phyloP scores from a whole-genome alignment of 2,888 invertebrate genomes.

The Tipula lateralis region DNA sequence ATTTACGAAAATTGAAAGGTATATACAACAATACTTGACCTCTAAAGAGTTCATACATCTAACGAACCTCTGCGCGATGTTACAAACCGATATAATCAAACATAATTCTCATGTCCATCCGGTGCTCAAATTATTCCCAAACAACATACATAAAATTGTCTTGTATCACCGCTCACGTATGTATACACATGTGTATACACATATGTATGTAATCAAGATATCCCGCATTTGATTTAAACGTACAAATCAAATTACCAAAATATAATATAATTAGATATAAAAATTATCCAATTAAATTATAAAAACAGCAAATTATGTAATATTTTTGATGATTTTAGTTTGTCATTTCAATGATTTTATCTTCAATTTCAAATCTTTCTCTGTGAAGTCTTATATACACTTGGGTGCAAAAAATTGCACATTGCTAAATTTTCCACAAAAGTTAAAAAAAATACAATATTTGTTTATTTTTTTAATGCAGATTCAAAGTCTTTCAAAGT shows the following conservation, averaged over 20 bases:
- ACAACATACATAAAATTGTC: no score
- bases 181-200: background rate
- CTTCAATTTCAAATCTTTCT: background rate
- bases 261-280: conserved; percentile 14
- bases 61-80: background rate
- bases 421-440: no score
- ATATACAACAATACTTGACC: background rate
- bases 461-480: no score
- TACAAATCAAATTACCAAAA: background rate
- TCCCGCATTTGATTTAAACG: background rate
- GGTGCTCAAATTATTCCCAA: no score
- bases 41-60: background rate
- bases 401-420: no score
- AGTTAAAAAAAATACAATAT: no score
- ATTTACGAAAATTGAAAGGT: background rate
- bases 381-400: background rate
- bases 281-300: conserved; percentile 11
- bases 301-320: background rate
- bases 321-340: background rate
- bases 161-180: background rate
- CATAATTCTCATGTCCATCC: background rate
- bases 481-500: no score
- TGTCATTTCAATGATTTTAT: conserved; percentile 24
- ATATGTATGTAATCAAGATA: background rate
- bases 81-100: background rate